Evolutionary conservation across 2,888 invertebrate species (phyloP), one percentile per base, ranked within the genome.

Genomic region (Drosophila kanekoi): DNA sequence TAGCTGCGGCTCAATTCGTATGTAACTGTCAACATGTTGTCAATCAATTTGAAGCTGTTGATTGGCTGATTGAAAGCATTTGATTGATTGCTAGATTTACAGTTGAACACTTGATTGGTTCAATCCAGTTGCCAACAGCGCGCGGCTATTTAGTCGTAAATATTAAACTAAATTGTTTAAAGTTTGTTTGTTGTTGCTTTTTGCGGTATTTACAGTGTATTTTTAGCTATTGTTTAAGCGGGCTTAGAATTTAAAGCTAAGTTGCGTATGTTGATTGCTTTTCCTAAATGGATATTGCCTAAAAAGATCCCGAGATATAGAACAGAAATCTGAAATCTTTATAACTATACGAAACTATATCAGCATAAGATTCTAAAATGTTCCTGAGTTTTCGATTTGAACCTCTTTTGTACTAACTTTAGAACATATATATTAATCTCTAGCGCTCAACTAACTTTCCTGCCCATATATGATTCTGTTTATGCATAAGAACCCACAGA

Each of bases 21-120:
- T 74, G 43, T 51, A 74, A 53, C 77, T 76, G 80, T 76, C 75
- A 76, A 64, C 75, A 79, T 48, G 75, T 58, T 76, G 76, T 76
- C 76, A 70, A 79, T 76, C 76, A 76, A 54, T 57, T 33, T 28
- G 48, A 49, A 51, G 54, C 64, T 58, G 75, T 64, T 76, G 77
- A 76, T 79, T 49, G 53, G 56, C 59, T 60, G 76, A 75, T 75
- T 75, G 57, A 69, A 60, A 40, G 43, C 45, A 20, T 48, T 60
- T 76, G 77, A 79, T 76, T 70, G 75, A 76, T 64, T 69, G 63
- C 45, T 43, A 44, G 59, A 40, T 33, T 79, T 37, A 41, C 56
- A 53, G 43, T 41, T 63, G 47, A 53, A 35, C 49, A 37, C 64
- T 52, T 58, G 43, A 38, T 38, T 33, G 41, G 32, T 18, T 33